Conservation (phyloP, 2,888 invertebrate species). For the Autographa pulchrina region DNA sequence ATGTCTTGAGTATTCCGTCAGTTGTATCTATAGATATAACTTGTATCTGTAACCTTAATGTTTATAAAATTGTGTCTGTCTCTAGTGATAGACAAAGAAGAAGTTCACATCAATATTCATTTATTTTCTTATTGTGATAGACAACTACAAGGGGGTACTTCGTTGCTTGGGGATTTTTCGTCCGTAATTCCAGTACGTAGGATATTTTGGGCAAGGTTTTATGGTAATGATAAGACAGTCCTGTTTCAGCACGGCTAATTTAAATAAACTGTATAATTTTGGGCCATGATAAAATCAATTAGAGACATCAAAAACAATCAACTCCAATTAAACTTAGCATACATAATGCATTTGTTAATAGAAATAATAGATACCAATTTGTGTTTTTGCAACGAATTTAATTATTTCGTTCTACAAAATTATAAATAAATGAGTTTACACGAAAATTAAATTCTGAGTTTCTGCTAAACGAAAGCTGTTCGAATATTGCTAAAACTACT, state of each 20-base stretch:
- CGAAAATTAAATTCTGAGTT: background rate
- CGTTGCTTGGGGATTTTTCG: no score
- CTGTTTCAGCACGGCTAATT: background rate
- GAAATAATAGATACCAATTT: conserved; percentile 41
- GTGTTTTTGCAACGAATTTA: conserved; percentile 14
- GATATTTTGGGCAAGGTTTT: background rate
- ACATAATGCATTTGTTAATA: no score
- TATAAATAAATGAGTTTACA: background rate
- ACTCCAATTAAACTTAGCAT: background rate
- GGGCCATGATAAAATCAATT: background rate
- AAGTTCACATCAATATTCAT: no score
- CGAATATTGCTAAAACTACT: background rate
- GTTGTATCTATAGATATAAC: background rate
- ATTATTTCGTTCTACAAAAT: background rate
- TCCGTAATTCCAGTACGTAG: background rate
- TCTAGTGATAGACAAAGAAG: no score
- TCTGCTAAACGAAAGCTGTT: background rate
- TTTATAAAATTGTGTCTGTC: background rate
- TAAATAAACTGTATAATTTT: background rate
- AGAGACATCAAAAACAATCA: conserved; percentile 17
- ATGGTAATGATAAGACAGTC: background rate
- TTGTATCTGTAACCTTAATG: no score
- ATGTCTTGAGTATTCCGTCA: background rate
- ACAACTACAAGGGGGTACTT: no score
- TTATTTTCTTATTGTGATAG: no score